phyloP scores from a whole-genome alignment of 2,113 vertebrate genomes.

The Tenebrosternarchus preto region DNA sequence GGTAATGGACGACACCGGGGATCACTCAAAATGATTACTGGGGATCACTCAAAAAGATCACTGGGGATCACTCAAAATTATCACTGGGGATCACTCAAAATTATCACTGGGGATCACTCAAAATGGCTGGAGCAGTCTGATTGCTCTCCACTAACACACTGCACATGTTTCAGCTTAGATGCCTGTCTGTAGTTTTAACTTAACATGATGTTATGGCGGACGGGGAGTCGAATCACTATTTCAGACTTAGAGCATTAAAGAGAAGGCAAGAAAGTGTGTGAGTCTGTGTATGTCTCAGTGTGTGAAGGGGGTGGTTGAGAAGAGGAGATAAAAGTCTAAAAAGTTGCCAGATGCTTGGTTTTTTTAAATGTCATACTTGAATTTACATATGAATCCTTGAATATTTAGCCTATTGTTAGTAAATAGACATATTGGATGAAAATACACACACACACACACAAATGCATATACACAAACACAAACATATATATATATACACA shows the following conservation, averaged over 20 bases:
- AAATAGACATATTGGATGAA: no score
- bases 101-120: conserved; percentile 40
- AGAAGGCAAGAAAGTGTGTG: neutral
- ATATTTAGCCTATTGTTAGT: no score
- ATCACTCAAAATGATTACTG: conserved; percentile 42
- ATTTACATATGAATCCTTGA: neutral
- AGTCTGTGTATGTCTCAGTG: neutral
- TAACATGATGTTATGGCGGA: conserved; percentile 27
- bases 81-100: conserved; percentile 43
- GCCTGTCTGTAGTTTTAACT: conserved; percentile 12
- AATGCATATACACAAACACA: no score
- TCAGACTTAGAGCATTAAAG: conserved; percentile 18
- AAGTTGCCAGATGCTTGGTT: neutral
- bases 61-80: conserved; percentile 43
- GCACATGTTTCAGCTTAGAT: conserved; percentile 41
- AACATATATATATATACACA: no score
- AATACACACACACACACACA: no score
- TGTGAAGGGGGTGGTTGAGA: neutral
- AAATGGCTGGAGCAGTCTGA: conserved; percentile 41
- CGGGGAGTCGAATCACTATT: conserved; percentile 7
- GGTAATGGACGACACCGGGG: conserved; percentile 30
- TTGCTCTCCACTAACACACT: conserved; percentile 41
- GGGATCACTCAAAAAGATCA: conserved; percentile 42
- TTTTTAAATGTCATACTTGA: neutral
- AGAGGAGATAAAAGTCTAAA: neutral